phyloP scores from a whole-genome alignment of 92 coral and sea anemone genomes.

The Parazoanthus atlanticus region DNA sequence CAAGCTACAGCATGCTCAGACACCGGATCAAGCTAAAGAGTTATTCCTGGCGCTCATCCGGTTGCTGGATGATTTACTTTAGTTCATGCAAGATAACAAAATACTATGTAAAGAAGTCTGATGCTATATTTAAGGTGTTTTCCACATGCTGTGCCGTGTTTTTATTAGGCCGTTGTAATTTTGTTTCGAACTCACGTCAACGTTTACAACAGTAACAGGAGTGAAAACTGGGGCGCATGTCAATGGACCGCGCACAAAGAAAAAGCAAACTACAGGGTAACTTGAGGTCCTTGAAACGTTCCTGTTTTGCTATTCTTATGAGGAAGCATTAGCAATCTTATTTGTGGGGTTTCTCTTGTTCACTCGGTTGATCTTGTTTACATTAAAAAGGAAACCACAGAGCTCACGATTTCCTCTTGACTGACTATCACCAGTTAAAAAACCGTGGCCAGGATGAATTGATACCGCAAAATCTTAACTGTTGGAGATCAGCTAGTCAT shows the following conservation, averaged over 20 bases:
- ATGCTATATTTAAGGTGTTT: neutral
- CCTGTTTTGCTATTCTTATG: neutral
- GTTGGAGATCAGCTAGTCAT: neutral
- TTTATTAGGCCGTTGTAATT: neutral
- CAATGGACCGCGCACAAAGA: too few relatives aligned
- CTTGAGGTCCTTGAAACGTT: too few relatives aligned
- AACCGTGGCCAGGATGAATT: neutral
- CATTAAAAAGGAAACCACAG: neutral
- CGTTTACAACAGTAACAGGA: too few relatives aligned
- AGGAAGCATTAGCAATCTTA: neutral
- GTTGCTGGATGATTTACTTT: conserved; percentile 44
- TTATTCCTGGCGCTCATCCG: conserved; percentile 37
- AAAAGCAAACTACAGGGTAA: too few relatives aligned
- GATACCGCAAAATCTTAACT: neutral
- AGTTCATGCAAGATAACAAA: neutral
- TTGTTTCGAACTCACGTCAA: neutral
- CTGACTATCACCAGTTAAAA: neutral
- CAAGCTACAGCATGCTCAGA: conserved; percentile 49
- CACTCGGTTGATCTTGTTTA: neutral
- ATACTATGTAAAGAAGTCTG: neutral
- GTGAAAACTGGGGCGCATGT: too few relatives aligned
- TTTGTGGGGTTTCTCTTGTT: neutral
- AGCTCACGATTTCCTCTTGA: neutral
- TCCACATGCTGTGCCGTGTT: neutral
- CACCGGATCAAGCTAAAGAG: conserved; percentile 43